These are phyloP conservation scores for Australoheros scitulus DNA, from an alignment of 2,113 vertebrate genomes.

Conservation along the genomic window DNA sequence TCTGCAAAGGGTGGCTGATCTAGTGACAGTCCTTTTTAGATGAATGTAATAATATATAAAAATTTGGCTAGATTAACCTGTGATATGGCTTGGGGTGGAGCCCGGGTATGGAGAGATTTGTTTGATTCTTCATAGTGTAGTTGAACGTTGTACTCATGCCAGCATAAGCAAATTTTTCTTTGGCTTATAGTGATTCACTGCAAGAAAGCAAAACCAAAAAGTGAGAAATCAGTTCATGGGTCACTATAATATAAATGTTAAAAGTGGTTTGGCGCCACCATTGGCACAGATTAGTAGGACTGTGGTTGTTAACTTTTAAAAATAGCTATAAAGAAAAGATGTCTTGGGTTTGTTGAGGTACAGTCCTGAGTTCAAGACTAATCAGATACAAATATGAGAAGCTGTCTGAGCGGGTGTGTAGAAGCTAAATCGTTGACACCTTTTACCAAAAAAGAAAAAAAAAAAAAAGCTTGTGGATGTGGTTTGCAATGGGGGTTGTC, in stretches of 20 bases:
- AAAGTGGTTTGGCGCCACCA: neutral
- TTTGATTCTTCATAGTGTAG: neutral
- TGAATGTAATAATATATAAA: neutral
- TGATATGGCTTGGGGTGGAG: neutral
- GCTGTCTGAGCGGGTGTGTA: neutral
- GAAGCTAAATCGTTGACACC: neutral
- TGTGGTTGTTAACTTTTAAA: neutral
- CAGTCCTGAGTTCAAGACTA: neutral
- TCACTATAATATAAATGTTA: neutral
- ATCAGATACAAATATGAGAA: neutral
- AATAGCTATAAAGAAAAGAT: neutral
- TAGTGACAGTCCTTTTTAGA: neutral
- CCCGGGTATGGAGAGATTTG: neutral
- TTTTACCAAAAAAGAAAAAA: neutral
- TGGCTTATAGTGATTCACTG: neutral
- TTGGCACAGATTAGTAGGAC: neutral
- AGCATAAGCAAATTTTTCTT: neutral
- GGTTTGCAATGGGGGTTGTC: slow-evolving; percentile 30
- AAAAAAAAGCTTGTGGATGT: too few relatives aligned
- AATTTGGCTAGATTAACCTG: neutral
- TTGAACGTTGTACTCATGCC: neutral
- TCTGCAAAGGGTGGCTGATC: too few relatives aligned
- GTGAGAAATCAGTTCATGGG: neutral
- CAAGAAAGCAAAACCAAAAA: neutral
- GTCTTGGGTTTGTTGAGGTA: neutral